phyloP scores from a whole-genome alignment of 2,113 vertebrate species.

The Serilophus lunatus region DNA sequence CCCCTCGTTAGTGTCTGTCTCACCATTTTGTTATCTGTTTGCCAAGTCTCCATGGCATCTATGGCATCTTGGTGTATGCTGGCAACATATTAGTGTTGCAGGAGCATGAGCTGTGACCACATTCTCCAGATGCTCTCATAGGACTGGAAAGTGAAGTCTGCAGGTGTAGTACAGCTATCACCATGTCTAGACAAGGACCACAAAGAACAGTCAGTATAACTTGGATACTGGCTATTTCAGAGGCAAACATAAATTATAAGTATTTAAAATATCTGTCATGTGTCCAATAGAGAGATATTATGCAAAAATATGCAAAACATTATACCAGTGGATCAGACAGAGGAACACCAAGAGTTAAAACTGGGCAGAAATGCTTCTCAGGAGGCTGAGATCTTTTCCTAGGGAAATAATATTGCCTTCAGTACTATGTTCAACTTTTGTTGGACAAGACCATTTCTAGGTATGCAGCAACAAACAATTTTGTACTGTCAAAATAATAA shows the following conservation, averaged over 20 bases:
- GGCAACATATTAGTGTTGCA: fast-evolving
- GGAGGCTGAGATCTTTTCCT: neutral
- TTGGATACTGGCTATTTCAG: neutral
- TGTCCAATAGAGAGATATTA: neutral
- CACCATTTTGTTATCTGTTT: neutral
- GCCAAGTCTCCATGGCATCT: neutral
- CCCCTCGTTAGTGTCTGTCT: neutral
- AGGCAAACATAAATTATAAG: neutral
- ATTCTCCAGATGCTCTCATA: fast-evolving
- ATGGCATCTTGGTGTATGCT: neutral
- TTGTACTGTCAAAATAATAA: neutral
- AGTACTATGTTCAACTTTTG: neutral
- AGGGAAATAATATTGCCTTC: neutral
- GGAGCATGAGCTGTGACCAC: neutral
- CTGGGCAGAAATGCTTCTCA: neutral
- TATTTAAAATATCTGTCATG: neutral
- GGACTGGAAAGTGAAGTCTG: neutral
- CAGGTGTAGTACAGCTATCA: neutral
- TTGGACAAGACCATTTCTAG: neutral
- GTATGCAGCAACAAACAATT: neutral
- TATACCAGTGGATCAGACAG: neutral
- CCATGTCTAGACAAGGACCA: fast-evolving
- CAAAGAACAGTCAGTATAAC: neutral
- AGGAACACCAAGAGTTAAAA: neutral
- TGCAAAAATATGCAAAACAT: neutral